Conservation (phyloP, 35 echinoderm and acorn worm genomes). For the Patiria miniata region DNA sequence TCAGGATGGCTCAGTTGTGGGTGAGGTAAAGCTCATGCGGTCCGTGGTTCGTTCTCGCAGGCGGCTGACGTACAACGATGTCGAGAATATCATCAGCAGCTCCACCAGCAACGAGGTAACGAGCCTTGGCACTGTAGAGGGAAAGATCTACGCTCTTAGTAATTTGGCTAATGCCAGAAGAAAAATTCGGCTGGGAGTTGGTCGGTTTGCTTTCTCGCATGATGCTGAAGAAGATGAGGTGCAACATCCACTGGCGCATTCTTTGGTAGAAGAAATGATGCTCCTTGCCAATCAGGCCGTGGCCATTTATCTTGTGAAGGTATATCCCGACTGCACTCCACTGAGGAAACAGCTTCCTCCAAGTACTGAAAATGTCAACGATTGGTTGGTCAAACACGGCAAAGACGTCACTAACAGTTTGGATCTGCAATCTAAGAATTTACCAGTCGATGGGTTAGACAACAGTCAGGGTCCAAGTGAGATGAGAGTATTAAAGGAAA, state of each 20-base stretch:
- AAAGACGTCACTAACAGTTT: conserved; percentile 19
- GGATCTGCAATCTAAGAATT: neutral
- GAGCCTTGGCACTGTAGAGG: neutral
- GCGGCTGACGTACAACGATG: conserved; percentile 56
- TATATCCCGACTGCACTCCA: conserved; percentile 50
- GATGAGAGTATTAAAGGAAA: neutral
- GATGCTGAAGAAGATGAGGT: conserved; percentile 40
- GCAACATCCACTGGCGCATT: conserved; percentile 54
- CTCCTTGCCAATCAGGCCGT: conserved; percentile 63
- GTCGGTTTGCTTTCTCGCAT: conserved; percentile 37
- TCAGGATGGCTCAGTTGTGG: conserved; percentile 24
- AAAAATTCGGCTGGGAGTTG: conserved; percentile 50
- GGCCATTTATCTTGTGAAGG: conserved; percentile 37
- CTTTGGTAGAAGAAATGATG: conserved; percentile 92
- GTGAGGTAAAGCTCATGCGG: conserved; percentile 16
- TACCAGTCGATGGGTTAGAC: neutral
- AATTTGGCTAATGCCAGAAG: conserved; percentile 37
- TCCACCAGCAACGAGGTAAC: neutral
- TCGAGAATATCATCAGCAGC: conserved; percentile 32
- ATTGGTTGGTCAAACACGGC: conserved; percentile 43
- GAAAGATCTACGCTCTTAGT: conserved; percentile 26
- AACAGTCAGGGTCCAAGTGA: neutral
- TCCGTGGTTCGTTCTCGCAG: conserved; percentile 44
- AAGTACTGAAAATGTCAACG: conserved; percentile 32
- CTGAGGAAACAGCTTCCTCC: conserved; percentile 66